Percentiles rank a stretch among this genome's conserved stretches.
Evolutionary conservation across 1,140 invertebrate species (phyloP).

Genomic region (Thaumatotibia leucotreta): DNA sequence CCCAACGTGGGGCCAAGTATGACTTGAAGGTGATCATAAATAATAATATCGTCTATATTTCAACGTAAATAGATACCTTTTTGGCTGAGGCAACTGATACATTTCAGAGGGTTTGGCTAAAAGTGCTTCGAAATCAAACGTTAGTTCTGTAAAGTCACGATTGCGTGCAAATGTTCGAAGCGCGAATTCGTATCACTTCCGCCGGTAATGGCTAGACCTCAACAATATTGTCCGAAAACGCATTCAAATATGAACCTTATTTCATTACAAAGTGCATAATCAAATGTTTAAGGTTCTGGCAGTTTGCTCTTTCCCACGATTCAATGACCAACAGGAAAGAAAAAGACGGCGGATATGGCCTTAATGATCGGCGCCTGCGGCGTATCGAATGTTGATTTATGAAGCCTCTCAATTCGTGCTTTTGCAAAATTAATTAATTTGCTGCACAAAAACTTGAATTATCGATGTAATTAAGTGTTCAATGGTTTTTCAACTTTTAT

Average conservation of each 20-base stretch:
- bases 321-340: neutral
- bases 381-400: slow-evolving; percentile 1
- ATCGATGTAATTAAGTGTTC: neutral
- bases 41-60: too few relatives aligned
- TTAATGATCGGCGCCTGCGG: neutral
- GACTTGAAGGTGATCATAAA: neutral
- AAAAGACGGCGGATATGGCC: neutral
- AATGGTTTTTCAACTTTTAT: neutral
- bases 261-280: neutral
- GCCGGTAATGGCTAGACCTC: slow-evolving; percentile 49
- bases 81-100: too few relatives aligned
- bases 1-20: neutral
- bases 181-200: slow-evolving; percentile 56
- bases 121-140: too few relatives aligned
- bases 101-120: too few relatives aligned
- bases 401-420: neutral
- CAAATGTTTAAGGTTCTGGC: neutral
- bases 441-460: neutral
- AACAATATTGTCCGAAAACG: slow-evolving; percentile 38
- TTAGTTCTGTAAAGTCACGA: neutral
- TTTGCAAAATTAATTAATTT: neutral
- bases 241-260: slow-evolving; percentile 18
- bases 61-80: too few relatives aligned
- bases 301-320: neutral
- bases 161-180: slow-evolving; percentile 30